Evolutionary conservation across 2,797 vertebrate genomes (phyloP), one percentile per base, ranked within the genome.

Genomic region (Platyrinchus mystaceus): DNA sequence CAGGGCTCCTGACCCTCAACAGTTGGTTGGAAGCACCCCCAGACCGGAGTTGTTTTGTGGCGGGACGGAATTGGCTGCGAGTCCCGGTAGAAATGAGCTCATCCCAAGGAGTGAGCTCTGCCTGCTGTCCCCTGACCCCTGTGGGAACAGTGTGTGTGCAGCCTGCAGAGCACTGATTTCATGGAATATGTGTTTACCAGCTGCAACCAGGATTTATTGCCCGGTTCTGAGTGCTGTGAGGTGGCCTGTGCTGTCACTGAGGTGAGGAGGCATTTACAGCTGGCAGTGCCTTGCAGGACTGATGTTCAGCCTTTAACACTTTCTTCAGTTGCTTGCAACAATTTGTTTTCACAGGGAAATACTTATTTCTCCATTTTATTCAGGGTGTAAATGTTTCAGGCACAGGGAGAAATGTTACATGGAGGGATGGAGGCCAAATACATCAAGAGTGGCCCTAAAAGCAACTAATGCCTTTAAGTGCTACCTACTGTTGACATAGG

Each of bases 21-120:
- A 34, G 49, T 24, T 41, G 62, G 19, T n/a, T 82, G 82, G 75
- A 68, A 74, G 22, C 44, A 12, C 44, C 64, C 28, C 76, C 46
- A n/a, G 34, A 17, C 4, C 37, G 11, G 46, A 2, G 14, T 2
- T 58, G 58, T 36, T 80, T n/a, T 69, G 70, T 0, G 4, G 63
- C 68, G 30, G 67, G 37, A 19, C 4, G 3, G 49, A n/a, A 11
- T 5, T 46, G 70, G 50, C 59, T 58, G 16, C 0, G 1, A 12
- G 50, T 70, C 17, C 32, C 10, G 0, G 28, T 41, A 13, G 5
- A 22, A 56, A 37, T 47, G 75, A 83, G 56, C 73, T 89, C 56
- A 83, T 56, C 32, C 47, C 36, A 2, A 2, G n/a, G 63, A 16
- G 34, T 0, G 66, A 69, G 43, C 55, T 81, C 15, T 23, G 4